Conservation (phyloP, 2,113 vertebrate genomes). For the Chloropsis hardwickii region DNA sequence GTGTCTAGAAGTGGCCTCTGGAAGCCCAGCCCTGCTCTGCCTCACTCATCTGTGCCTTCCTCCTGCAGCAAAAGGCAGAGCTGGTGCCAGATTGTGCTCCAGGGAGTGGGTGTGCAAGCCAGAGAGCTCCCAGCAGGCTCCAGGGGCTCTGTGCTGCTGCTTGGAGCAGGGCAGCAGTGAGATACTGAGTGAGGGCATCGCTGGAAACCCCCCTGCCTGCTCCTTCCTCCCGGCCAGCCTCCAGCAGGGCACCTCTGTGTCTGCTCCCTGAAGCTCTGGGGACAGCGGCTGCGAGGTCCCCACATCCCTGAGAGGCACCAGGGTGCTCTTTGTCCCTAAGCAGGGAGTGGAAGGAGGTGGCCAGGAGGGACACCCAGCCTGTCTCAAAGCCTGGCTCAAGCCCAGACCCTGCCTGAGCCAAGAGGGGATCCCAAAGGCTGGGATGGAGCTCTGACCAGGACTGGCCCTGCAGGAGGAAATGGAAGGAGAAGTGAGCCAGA, state of each 20-base stretch:
- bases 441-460: not conserved
- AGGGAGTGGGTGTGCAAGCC: not conserved
- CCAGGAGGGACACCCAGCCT: not conserved
- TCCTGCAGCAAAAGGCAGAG: not conserved
- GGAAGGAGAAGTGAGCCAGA: not conserved
- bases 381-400: not conserved
- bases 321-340: not conserved
- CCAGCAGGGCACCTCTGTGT: not conserved
- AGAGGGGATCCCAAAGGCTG: not conserved
- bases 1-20: not conserved
- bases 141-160: not conserved
- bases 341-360: not conserved
- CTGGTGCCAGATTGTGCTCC: accelerated
- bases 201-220: not conserved
- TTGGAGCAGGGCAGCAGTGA: not conserved
- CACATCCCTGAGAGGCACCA: not conserved
- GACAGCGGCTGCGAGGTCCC: not conserved
- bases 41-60: not conserved
- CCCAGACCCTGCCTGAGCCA: not conserved
- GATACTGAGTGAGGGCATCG: not conserved
- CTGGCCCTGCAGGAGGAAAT: not conserved
- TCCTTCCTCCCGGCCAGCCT: not conserved
- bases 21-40: not conserved
- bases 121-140: not conserved
- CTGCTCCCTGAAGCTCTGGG: not conserved